phyloP scores from a whole-genome alignment of 1,140 invertebrate genomes.

The Aricia agestis region DNA sequence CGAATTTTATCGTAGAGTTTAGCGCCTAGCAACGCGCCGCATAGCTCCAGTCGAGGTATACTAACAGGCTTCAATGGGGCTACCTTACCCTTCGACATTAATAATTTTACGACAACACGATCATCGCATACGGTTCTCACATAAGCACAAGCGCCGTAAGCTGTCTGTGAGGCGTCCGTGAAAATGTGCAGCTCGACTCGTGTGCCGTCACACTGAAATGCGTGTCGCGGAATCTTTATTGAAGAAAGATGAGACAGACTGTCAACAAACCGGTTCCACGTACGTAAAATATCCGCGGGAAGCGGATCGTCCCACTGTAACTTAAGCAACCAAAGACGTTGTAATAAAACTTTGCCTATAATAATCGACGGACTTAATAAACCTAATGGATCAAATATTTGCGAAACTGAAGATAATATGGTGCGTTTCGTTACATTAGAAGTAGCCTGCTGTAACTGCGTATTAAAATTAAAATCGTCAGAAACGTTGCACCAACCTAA shows the following conservation, averaged over 20 bases:
- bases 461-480: conserved; percentile 24
- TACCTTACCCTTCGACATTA: background rate
- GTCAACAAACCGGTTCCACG: conserved; percentile 11
- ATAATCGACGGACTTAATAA: conserved; percentile 24
- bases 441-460: conserved; percentile 8
- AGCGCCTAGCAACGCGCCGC: conserved; percentile 19
- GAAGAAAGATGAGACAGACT: conserved; percentile 8
- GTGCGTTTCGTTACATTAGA: conserved; percentile 16
- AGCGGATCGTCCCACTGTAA: conserved; percentile 42
- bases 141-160: conserved; percentile 19
- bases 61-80: too few species aligned
- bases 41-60: conserved; percentile 9
- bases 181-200: conserved; percentile 26
- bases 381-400: conserved; percentile 27
- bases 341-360: conserved; percentile 34
- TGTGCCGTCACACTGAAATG: background rate
- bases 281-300: conserved; percentile 15
- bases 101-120: background rate
- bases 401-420: conserved; percentile 20
- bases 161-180: conserved; percentile 25
- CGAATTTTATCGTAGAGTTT: conserved; percentile 15
- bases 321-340: conserved; percentile 37
- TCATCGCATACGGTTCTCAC: background rate
- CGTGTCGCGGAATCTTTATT: conserved; percentile 15
- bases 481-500: conserved; percentile 19